Base-by-base conservation (phyloP, 2,113 vertebrate genomes). In the Chaetodon auriga region DNA sequence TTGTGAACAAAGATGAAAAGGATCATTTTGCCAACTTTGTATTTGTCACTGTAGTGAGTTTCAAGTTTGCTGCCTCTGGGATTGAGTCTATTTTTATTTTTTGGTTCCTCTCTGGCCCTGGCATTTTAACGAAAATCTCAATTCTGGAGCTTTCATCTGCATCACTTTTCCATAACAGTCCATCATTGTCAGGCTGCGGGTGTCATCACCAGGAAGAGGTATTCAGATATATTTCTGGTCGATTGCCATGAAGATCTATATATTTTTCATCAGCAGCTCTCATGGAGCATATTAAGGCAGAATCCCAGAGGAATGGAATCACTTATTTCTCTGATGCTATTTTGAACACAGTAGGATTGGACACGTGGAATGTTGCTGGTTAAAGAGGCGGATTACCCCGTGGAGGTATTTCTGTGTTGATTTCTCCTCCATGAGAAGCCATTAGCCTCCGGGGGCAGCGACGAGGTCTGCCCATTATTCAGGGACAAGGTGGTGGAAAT, bases 401-500 rank as follows among this genome's bases (percentile, higher is more conserved):
- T 38, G 36, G 90, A 91, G 89, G 89, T 87, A 86, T 90, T 93
- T 91, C 90, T 91, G 77, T 93, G 86, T 93, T 93, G 92, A 93
- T 95, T 94, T 92, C 91, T 91, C 84, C 88, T 91, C 92, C 86
- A 82, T 86, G 90, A 89, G 89, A 92, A 92, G 92, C 92, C 91
- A 91, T 93, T 94, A 95, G 93, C 92, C 92, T 92, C 83, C 68
- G 78, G 91, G 94, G 94, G 90, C 92, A 93, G 78, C 86, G 83
- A 85, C 84, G 79, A 92, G 90, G 88, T 92, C 92, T 93, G 88
- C 88, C 93, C 91, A 95, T 96, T 95, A 95, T 92, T 93, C 91
- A 93, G 92, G 92, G 89, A 93, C 91, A 93, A 92, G 93, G 92
- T 92, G 90, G 88, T 93, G 93, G 94, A 94, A 95, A 95, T 95